Base-by-base conservation (phyloP, 2,888 invertebrate genomes). In the Pyralis farinalis region DNA sequence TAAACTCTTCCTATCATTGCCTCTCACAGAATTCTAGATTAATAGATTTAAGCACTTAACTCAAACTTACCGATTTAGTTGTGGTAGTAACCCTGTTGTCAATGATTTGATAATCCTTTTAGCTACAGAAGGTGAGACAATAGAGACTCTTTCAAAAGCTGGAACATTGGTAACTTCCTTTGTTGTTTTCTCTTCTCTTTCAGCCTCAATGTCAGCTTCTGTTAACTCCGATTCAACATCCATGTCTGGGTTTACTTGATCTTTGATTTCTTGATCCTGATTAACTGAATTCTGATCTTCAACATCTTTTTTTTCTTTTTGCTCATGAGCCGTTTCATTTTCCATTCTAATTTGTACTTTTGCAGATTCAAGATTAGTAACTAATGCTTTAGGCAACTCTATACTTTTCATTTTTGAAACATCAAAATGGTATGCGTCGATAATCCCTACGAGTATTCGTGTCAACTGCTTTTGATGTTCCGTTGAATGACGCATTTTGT, bases 401-500 rank as follows among this genome's bases (percentile, higher is more conserved):
- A 79, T 73, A 36, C 72, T 63, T 53, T 84, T 73, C 0, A 71
- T 92, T 68, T 93, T 93, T 0, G 92, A 91, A 35, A 98, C 88
- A 84, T 98, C 96, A 74, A 95, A 98, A 81, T 98, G 98, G 67
- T 98, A 98, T 0, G 95, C 93, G 69, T 98, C 97, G 48, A 98
- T 86, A 46, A 98, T 93, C 0, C 92, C 92, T 0, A 95, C 93
- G 8, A 95, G 89, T 41, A 96, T 90, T 41, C 94, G 90, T 6
- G 97, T 95, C 42, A 95, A 85, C 58, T 97, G 96, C 58, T 95
- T 97, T 63, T 97, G 97, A 68, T 93, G 93, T 27, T 95, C 94
- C 0, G 91, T 75, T 6, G 93, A 91, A 35, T 90, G 89, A 0
- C 94, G 91, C 69, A 99, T 89, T 78, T 94, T 93, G 40, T 91